Conservation (phyloP, 2,888 invertebrate genomes). For the Pristionchus japonicus region DNA sequence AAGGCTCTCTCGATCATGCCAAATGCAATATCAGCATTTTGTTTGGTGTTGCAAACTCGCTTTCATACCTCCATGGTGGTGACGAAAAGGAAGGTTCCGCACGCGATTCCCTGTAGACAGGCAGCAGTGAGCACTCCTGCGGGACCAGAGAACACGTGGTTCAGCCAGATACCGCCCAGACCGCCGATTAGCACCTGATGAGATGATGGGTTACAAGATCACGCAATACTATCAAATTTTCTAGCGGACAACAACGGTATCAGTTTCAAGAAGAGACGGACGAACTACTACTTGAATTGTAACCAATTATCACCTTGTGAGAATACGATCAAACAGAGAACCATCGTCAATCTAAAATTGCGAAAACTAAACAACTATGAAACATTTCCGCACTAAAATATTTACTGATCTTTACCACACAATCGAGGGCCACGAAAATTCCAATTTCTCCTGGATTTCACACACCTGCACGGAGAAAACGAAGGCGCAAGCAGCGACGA, state of each 20-base stretch:
- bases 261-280: neutral
- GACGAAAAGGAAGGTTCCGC: conserved; percentile 92
- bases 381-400: too few relatives aligned
- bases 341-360: too few relatives aligned
- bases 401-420: too few relatives aligned
- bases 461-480: conserved; percentile 72
- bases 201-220: neutral
- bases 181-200: conserved; percentile 81
- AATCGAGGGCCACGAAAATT: too few relatives aligned
- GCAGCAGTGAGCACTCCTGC: conserved; percentile 63
- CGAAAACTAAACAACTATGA: too few relatives aligned
- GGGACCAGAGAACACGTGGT: conserved; percentile 75
- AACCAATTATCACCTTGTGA: neutral
- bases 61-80: conserved; percentile 87
- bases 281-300: neutral
- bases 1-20: neutral
- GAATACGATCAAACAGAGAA: too few relatives aligned
- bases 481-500: conserved; percentile 75
- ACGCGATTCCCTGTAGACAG: conserved; percentile 83
- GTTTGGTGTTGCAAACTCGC: neutral
- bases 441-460: too few relatives aligned
- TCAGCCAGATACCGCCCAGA: conserved; percentile 79
- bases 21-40: neutral
- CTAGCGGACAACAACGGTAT: too few relatives aligned
- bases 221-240: too few relatives aligned